Evolutionary conservation across 2,113 vertebrate species (phyloP).

Genomic region (Atlantisia rogersi): DNA sequence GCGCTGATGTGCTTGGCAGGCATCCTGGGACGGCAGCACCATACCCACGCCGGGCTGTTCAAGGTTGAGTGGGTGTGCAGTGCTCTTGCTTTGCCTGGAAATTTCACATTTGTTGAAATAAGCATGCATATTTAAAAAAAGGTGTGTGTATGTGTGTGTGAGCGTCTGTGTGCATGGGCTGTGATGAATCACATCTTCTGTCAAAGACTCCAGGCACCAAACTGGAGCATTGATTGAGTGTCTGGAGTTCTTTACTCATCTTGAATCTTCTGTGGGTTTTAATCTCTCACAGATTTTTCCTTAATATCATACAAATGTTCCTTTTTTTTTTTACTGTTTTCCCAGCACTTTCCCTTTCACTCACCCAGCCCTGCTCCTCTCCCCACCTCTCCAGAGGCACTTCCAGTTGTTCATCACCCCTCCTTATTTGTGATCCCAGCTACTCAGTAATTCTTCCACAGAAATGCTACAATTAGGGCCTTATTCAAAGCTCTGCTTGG

Average conservation of each 20-base stretch:
- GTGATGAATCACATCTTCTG: conserved; percentile 39
- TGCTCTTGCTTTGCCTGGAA: background rate
- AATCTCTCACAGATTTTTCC: background rate
- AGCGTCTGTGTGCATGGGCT: background rate
- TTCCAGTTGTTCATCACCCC: background rate
- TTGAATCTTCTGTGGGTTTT: background rate
- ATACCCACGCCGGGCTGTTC: background rate
- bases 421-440: background rate
- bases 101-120: conserved; percentile 20
- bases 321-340: background rate
- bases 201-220: conserved; percentile 15
- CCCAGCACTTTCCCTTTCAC: background rate
- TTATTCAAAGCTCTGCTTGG: background rate
- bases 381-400: background rate
- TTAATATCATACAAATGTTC: background rate
- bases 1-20: background rate
- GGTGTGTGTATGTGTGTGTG: background rate
- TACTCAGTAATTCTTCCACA: background rate
- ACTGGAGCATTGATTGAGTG: background rate
- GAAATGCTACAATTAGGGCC: conserved; percentile 18
- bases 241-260: conserved; percentile 19
- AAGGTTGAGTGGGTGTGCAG: background rate
- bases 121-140: background rate
- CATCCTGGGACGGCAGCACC: accelerated
- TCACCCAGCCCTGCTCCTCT: background rate